phyloP scores from a whole-genome alignment of 2,797 vertebrate genomes.

The Gallirallus australis region DNA sequence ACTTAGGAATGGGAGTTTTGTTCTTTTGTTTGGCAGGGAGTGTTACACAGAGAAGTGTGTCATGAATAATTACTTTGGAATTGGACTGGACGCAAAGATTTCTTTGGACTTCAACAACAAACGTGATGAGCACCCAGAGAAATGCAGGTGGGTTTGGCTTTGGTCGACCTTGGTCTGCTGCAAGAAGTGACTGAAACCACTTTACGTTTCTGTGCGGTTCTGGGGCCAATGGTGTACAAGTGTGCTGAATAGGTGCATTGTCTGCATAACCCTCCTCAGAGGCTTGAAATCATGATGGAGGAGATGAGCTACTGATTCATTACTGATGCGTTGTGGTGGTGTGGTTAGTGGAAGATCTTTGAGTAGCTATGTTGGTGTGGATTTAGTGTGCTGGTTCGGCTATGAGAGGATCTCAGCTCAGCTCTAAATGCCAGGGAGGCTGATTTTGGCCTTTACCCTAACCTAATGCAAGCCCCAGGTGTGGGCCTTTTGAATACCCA shows the following conservation, averaged over 20 bases:
- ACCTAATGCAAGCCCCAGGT: background rate
- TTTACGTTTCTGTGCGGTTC: background rate
- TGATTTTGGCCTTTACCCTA: background rate
- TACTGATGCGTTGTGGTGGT: background rate
- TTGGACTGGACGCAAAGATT: constrained; percentile 96
- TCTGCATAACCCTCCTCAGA: background rate
- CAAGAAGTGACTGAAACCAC: background rate
- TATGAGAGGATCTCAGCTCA: background rate
- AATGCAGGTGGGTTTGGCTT: constrained; percentile 88
- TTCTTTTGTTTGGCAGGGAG: constrained; percentile 78
- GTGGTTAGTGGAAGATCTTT: background rate
- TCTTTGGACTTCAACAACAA: constrained; percentile 98
- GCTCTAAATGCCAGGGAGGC: background rate
- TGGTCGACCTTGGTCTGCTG: background rate
- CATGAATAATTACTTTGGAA: constrained; percentile 99
- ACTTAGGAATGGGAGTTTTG: background rate
- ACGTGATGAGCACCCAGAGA: constrained; percentile 95
- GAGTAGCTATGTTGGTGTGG: background rate
- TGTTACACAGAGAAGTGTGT: constrained; percentile 96
- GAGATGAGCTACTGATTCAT: background rate
- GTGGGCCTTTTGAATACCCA: background rate
- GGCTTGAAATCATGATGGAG: background rate
- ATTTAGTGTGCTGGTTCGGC: background rate
- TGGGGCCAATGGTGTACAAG: background rate
- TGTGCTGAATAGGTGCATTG: background rate